These are phyloP conservation scores for Aldabrachelys gigantea DNA, from an alignment of 2,113 vertebrate genomes.

Conservation along the genomic window DNA sequence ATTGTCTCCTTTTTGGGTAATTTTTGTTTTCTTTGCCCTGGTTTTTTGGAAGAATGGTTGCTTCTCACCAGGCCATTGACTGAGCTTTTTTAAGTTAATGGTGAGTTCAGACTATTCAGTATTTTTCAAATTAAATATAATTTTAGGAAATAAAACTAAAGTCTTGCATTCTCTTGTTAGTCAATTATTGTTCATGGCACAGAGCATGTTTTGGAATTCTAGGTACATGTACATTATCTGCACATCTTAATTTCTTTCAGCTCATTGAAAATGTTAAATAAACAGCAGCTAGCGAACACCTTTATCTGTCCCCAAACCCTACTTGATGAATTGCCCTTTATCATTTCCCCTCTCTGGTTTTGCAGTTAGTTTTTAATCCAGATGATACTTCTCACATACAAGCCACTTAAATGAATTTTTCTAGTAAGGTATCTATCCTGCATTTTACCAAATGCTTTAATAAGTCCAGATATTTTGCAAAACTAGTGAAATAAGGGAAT, in stretches of 20 bases:
- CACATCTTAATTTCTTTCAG: neutral
- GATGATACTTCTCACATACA: neutral
- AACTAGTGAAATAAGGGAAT: neutral
- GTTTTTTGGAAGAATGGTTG: neutral
- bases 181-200: neutral
- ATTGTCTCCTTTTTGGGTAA: neutral
- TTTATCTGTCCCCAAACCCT: neutral
- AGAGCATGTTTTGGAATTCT: neutral
- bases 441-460: neutral
- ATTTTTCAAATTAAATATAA: neutral
- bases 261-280: neutral
- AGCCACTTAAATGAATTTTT: neutral
- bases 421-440: neutral
- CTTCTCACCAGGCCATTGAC: neutral
- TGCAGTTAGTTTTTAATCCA: neutral
- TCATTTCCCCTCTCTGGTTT: neutral
- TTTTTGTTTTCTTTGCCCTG: neutral
- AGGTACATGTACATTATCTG: fast-evolving
- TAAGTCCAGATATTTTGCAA: neutral
- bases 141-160: neutral
- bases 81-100: neutral
- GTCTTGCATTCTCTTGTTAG: neutral
- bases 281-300: neutral
- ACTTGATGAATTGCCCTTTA: neutral
- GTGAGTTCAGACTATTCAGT: neutral